Conservation (phyloP, 1,140 invertebrate species). For the Zelostemma sp. region DNA sequence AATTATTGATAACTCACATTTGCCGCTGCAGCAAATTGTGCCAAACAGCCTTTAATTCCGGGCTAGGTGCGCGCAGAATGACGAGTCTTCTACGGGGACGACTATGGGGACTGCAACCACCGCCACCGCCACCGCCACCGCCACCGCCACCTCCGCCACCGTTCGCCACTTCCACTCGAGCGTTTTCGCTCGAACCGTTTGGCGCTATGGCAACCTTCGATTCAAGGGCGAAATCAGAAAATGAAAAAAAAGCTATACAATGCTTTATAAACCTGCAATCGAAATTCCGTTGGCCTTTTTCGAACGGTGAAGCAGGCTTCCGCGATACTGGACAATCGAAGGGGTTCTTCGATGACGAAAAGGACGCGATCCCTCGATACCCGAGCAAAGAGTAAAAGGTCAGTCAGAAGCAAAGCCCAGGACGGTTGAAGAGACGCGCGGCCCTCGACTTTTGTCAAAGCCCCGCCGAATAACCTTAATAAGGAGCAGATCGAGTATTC, state of each 20-base stretch:
- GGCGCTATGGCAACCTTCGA: conserved; percentile 36
- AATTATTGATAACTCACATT: conserved; percentile 75
- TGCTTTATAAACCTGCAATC: conserved; percentile 58
- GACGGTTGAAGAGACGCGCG: conserved; percentile 80
- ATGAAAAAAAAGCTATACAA: too few relatives aligned
- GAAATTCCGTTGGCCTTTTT: conserved; percentile 75
- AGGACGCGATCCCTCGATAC: conserved; percentile 86
- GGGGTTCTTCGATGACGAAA: conserved; percentile 88
- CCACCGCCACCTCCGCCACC: conserved; percentile 39
- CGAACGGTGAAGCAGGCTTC: conserved; percentile 87
- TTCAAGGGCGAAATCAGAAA: too few relatives aligned
- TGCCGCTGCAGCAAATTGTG: conserved; percentile 88
- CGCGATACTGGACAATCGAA: conserved; percentile 80
- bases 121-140: conserved; percentile 34
- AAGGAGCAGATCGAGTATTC: too few relatives aligned
- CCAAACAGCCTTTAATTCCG: conserved; percentile 89
- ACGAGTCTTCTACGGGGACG: conserved; percentile 75
- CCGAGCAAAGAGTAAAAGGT: conserved; percentile 86
- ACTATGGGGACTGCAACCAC: conserved; percentile 67
- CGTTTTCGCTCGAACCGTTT: conserved; percentile 47
- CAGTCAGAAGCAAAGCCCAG: conserved; percentile 87
- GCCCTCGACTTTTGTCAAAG: conserved; percentile 84
- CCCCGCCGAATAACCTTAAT: conserved; percentile 82
- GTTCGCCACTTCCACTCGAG: conserved; percentile 48
- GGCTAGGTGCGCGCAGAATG: conserved; percentile 81